Base-by-base conservation (phyloP, 2,797 vertebrate species). In the Anomalospiza imberbis region DNA sequence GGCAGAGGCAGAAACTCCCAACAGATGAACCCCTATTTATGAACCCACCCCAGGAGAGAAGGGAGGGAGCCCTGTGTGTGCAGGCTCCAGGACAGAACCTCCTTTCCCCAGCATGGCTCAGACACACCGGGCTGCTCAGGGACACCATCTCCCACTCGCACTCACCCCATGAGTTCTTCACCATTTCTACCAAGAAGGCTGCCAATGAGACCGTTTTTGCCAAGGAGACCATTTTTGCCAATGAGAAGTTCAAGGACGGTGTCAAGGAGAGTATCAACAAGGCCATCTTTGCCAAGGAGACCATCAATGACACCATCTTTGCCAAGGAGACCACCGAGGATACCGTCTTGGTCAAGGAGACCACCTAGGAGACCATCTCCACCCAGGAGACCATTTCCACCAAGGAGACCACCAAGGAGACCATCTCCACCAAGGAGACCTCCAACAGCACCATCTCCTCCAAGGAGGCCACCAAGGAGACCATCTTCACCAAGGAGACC, bases 141-240 rank as follows among this genome's bases (percentile, higher is more conserved):
- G 44, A 26, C 51, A 51, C 18, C 10, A 0, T 9, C 31, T 48
- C 66, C 65, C 73, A 13, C 15, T 44, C 17, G 9, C 21, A 97
- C 97, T 97, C 50, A 98, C 98, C 96, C 97, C 1, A 68, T 18
- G 20, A 96, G 61, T 13, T 95, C 79, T 82, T 28, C 92, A 42
- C n/a, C 57, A 2, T 76, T 73, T 86, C 31, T 57, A 6, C 75
- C 71, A 13, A 91, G 68, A 13, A 94, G 75, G 18, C 7, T 81
- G 12, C 94, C 88, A 51, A 97, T 83, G 2, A 97, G 72, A 26
- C 97, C 96, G 1, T 97, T 77, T 3, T 78, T 94, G 89, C 95
- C 31, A 8, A 97, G 93, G 24, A 97, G 55, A 38, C 95, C 91
- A 0, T 48, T 53, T 65, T 94, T 57, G 17, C 95, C 93, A 8